Percentiles rank a stretch among this genome's conserved stretches.
Evolutionary conservation across 2,113 vertebrate genomes (phyloP).

Genomic region (Argyrosomus japonicus): DNA sequence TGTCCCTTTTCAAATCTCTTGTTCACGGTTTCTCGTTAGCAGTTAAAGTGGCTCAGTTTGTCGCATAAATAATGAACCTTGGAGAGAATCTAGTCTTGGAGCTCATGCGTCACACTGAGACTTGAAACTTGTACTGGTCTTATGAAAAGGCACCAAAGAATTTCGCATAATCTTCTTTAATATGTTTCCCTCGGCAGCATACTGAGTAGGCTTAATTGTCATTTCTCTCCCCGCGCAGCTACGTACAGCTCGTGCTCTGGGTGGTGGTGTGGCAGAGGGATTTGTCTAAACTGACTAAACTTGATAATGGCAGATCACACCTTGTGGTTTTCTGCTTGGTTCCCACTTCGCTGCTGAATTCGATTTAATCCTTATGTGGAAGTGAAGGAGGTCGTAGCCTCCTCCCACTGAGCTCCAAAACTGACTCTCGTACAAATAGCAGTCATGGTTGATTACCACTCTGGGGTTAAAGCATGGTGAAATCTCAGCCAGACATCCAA

Average conservation of each 20-base stretch:
- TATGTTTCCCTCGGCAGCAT: conserved; percentile 62
- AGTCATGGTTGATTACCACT: conserved; percentile 66
- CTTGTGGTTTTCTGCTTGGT: conserved; percentile 37
- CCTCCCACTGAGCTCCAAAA: conserved; percentile 25
- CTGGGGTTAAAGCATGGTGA: conserved; percentile 48
- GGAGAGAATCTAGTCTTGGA: conserved; percentile 19
- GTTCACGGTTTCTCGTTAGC: background rate
- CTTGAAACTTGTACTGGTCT: conserved; percentile 59
- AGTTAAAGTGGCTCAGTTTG: background rate
- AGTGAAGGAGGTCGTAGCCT: conserved; percentile 31
- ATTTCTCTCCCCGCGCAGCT: conserved; percentile 44
- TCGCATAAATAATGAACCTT: conserved; percentile 20
- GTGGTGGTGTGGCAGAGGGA: conserved; percentile 37
- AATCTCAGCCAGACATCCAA: conserved; percentile 71
- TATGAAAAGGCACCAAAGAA: conserved; percentile 73
- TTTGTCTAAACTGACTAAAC: conserved; percentile 65
- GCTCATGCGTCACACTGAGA: conserved; percentile 53
- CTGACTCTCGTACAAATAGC: conserved; percentile 53
- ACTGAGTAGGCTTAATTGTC: conserved; percentile 78
- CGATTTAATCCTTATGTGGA: conserved; percentile 50
- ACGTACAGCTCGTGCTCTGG: conserved; percentile 28
- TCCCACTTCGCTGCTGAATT: conserved; percentile 23
- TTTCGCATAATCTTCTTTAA: conserved; percentile 79
- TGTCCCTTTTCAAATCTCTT: background rate
- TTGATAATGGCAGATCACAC: conserved; percentile 61